Base-by-base conservation (phyloP, 2,797 vertebrate genomes). In the Sciurus vulgaris region DNA sequence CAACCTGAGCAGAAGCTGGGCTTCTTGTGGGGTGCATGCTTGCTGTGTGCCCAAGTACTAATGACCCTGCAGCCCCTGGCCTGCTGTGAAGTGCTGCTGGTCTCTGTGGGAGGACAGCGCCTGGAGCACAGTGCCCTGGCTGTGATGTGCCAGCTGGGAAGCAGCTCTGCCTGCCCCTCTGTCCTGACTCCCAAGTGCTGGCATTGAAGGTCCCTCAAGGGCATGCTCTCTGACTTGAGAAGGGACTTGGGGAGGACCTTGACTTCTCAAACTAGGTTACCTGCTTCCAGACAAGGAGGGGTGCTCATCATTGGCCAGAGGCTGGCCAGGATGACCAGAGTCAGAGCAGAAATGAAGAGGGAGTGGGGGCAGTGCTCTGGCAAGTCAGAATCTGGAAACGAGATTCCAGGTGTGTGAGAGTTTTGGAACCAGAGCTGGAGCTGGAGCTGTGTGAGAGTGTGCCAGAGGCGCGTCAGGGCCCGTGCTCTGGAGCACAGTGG, bases 391-490 rank as follows among this genome's bases (percentile, higher is more conserved):
- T 3, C 70, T 5, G 35, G 30, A 10, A 20, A 6, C 5, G 3
- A 6, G 5, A 30, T 38, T 38, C 38, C 38, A 28, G 26, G 22
- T 33, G 41, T 11, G 1, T 59, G 73, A 3, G 26, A 9, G 1
- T 33, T 38, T 7, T 49, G 73, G 56, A 28, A 13, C 22, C 8
- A 10, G 59, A 61, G 24, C 5, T 56, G 54, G 54, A 54, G 51
- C 26, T 18, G 59, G 8, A 22, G 35, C 8, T 0, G 4, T 5
- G 33, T 7, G 15, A n/a, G 35, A 38, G 17, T 0, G 12, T n/a
- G 38, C 38, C 11, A 61, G 83, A 15, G 22, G 33, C 2, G 2
- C 3, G 5, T 22, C 11, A 22, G 2, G n/a, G 12, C 69, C 35
- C 11, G 9, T 13, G 12, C 65, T n/a, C n/a, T n/a, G 13, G 65